Evolutionary conservation across 2,888 invertebrate genomes (phyloP).

Genomic region (Lacanobia wlatinum): DNA sequence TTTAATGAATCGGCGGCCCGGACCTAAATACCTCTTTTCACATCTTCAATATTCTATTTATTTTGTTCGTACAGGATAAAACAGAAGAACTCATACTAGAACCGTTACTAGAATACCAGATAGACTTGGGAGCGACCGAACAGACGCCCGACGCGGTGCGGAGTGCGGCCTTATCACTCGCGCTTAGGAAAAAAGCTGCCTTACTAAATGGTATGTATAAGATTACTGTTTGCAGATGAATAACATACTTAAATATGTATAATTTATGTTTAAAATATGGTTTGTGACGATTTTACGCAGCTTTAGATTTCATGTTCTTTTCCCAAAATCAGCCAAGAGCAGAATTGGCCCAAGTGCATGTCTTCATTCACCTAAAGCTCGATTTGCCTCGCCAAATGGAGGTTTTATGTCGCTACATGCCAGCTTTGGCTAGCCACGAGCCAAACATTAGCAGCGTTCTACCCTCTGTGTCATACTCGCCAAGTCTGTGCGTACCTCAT

Average conservation of each 20-base stretch:
- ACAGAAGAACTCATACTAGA: constrained; percentile 78
- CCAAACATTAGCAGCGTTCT: background rate
- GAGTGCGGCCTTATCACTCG: constrained; percentile 73
- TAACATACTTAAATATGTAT: too few relatives aligned
- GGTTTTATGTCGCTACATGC: too few relatives aligned
- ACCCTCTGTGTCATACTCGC: background rate
- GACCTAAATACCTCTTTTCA: background rate
- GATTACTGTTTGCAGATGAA: background rate
- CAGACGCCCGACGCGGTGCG: constrained; percentile 66
- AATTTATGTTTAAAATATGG: background rate
- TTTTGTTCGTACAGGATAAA: constrained; percentile 66
- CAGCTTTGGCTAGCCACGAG: too few relatives aligned
- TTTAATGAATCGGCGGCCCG: too few relatives aligned
- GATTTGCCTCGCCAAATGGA: too few relatives aligned
- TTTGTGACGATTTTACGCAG: background rate
- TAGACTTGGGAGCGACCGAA: constrained; percentile 79
- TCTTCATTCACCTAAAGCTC: too few relatives aligned
- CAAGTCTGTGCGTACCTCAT: background rate
- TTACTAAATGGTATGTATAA: constrained; percentile 76
- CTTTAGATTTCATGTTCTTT: background rate
- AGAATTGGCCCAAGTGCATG: too few relatives aligned
- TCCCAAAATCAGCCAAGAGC: too few relatives aligned
- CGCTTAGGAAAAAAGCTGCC: constrained; percentile 73
- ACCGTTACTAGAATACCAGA: constrained; percentile 83
- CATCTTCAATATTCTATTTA: background rate